Percentiles rank a stretch among this genome's conserved stretches.
Evolutionary conservation across 2,113 vertebrate species (phyloP).

Genomic region (Tinamus guttatus): DNA sequence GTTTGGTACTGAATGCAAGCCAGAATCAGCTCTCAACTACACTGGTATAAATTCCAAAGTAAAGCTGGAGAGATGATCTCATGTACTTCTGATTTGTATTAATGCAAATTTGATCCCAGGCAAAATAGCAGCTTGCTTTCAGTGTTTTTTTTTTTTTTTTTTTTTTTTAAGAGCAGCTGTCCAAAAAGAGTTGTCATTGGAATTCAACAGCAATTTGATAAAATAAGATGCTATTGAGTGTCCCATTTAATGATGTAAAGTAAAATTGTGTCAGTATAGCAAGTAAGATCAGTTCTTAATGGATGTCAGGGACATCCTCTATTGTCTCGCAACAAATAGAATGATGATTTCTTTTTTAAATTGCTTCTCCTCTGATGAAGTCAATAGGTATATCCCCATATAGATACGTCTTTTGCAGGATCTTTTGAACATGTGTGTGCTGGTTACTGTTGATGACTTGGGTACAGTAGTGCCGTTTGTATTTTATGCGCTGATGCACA

Average conservation of each 20-base stretch:
- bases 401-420: neutral
- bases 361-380: neutral
- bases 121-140: neutral
- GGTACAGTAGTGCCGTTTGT: neutral
- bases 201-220: constrained; percentile 7
- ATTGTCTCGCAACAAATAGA: neutral
- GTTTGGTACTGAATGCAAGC: neutral
- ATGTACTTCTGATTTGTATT: neutral
- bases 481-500: neutral
- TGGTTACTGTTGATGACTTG: neutral
- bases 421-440: neutral
- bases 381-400: neutral
- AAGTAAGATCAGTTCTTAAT: neutral
- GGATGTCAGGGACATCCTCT: neutral
- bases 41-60: neutral
- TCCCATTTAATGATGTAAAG: neutral
- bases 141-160: constrained; percentile 24
- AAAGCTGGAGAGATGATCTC: neutral
- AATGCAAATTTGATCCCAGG: neutral
- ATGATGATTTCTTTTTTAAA: neutral
- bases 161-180: neutral
- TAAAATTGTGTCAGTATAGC: neutral
- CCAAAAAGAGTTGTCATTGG: neutral
- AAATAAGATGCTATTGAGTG: neutral
- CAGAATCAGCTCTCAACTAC: neutral